Evolutionary conservation across 2,113 vertebrate genomes (phyloP).

Genomic region (Catagonus wagneri): DNA sequence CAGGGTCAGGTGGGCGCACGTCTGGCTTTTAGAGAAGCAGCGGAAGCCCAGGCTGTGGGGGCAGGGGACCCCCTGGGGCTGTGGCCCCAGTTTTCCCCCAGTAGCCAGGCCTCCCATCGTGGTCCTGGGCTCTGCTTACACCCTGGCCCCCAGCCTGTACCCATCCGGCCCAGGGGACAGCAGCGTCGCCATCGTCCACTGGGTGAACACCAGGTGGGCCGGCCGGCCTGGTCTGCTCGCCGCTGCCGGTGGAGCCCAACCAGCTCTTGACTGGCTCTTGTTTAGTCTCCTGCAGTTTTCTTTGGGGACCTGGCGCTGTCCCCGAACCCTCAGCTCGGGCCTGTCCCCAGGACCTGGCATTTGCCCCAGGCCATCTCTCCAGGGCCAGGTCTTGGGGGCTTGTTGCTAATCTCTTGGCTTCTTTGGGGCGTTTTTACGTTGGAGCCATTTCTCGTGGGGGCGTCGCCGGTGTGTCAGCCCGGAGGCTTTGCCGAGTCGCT

Average conservation of each 20-base stretch:
- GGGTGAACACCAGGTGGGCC: too few species aligned
- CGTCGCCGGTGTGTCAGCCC: accelerated
- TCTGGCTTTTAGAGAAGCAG: too few species aligned
- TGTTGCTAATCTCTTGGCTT: background rate
- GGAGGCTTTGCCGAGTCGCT: background rate
- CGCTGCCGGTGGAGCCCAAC: background rate
- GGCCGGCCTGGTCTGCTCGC: background rate
- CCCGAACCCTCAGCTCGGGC: accelerated
- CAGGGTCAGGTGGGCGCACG: too few species aligned
- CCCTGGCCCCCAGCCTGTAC: background rate
- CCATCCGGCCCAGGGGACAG: accelerated
- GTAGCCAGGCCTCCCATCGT: background rate
- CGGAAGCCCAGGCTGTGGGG: too few species aligned
- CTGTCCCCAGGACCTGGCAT: accelerated
- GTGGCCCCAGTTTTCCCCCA: background rate
- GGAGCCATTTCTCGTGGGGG: accelerated
- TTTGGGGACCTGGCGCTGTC: background rate
- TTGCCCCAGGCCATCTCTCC: accelerated
- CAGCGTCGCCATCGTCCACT: accelerated
- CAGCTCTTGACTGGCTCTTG: background rate
- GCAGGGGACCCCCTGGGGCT: too few species aligned
- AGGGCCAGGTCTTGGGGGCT: background rate
- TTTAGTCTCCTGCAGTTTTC: background rate
- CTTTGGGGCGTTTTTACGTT: accelerated
- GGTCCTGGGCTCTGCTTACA: background rate